These are phyloP conservation scores for Lepidothrix coronata DNA, from an alignment of 2,113 vertebrate genomes.

Conservation along the genomic window DNA sequence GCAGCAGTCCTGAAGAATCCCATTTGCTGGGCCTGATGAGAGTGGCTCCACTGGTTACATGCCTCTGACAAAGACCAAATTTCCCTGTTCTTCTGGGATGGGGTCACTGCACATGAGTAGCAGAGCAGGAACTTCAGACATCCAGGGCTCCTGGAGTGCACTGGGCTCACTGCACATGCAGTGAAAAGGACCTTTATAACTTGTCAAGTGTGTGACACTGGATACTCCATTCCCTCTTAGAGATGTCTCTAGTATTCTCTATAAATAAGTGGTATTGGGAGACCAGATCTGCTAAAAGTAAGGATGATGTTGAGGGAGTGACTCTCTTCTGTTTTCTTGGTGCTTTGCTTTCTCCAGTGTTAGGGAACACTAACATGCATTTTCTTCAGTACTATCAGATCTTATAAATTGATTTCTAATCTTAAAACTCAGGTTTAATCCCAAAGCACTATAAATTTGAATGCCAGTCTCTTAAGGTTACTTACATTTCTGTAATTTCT, in stretches of 20 bases:
- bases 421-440: neutral
- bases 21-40: neutral
- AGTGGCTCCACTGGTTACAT: fast-evolving
- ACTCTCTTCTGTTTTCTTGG: neutral
- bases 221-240: neutral
- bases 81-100: neutral
- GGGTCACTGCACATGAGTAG: fast-evolving
- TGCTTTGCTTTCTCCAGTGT: neutral
- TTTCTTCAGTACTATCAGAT: neutral
- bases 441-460: neutral
- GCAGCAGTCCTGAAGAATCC: neutral
- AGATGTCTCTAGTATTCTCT: neutral
- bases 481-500: neutral
- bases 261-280: neutral
- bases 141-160: neutral
- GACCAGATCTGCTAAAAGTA: neutral
- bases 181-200: neutral
- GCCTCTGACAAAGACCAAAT: neutral
- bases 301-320: fast-evolving
- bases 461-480: neutral
- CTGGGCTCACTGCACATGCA: fast-evolving
- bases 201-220: neutral
- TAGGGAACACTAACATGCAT: neutral
- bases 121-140: neutral
- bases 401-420: neutral